Evolutionary conservation across 2,113 vertebrate species (phyloP).

Genomic region (Gobiocypris rarus): DNA sequence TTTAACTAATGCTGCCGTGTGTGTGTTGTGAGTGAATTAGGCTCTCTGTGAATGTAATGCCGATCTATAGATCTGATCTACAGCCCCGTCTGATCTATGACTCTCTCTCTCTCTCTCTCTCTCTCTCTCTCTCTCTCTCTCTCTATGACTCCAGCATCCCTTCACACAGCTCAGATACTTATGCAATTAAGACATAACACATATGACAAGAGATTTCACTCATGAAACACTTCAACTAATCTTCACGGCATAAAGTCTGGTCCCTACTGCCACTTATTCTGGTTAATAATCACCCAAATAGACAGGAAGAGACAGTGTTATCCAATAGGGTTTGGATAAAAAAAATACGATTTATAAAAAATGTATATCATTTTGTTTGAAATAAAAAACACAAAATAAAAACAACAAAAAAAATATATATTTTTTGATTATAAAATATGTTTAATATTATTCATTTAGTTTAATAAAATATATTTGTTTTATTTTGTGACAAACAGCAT

Average conservation of each 20-base stretch:
- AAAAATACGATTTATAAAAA: no score
- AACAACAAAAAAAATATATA: no score
- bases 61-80: conserved; percentile 28
- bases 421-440: no score
- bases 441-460: no score
- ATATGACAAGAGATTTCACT: background rate
- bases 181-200: background rate
- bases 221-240: background rate
- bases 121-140: conserved; percentile 2
- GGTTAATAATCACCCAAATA: background rate
- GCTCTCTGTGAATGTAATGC: background rate
- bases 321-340: no score
- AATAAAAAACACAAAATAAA: no score
- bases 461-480: no score
- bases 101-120: conserved; percentile 5
- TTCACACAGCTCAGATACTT: background rate
- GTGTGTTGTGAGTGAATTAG: conserved; percentile 9
- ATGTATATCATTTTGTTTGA: no score
- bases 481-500: no score
- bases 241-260: background rate
- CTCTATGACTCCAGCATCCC: background rate
- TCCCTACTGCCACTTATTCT: background rate
- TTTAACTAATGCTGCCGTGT: conserved; percentile 38
- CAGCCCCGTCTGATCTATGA: background rate
- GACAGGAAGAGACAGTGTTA: background rate